Conservation (phyloP, 2,113 vertebrate species). For the Andinoacara biseriatus region DNA sequence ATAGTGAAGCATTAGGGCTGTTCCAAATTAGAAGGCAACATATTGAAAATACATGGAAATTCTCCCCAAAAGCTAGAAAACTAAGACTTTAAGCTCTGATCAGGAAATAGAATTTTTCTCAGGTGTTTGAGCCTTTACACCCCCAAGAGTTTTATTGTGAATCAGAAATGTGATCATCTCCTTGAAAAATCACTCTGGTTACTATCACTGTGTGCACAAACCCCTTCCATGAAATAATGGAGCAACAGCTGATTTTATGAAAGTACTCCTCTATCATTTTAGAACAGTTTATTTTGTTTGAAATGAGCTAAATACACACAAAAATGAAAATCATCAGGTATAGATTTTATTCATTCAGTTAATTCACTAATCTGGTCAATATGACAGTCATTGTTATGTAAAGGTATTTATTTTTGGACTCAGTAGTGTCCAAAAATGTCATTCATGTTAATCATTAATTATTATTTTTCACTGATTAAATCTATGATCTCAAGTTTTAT, state of each 20-base stretch:
- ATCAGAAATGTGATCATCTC: neutral
- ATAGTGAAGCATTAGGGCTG: neutral
- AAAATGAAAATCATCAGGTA: neutral
- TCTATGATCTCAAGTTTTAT: neutral
- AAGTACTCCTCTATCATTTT: neutral
- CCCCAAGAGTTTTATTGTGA: slow-evolving; percentile 27
- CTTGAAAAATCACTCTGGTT: slow-evolving; percentile 33
- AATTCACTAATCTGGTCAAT: neutral
- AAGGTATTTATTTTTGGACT: neutral
- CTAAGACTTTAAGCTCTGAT: neutral
- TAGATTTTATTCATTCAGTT: neutral
- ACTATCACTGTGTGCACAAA: slow-evolving; percentile 40
- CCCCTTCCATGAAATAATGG: neutral
- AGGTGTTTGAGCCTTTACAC: slow-evolving; percentile 1
- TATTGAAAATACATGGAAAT: neutral
- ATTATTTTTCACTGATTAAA: neutral
- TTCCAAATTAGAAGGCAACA: neutral
- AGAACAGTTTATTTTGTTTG: neutral
- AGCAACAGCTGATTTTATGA: neutral
- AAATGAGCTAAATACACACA: neutral
- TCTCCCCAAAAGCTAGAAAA: neutral
- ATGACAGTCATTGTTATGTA: neutral
- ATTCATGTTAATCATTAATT: neutral
- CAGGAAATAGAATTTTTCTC: neutral
- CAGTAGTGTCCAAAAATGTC: neutral